phyloP scores from a whole-genome alignment of 35 echinoderm and acorn worm species.

The Stichopus chloronotus region DNA sequence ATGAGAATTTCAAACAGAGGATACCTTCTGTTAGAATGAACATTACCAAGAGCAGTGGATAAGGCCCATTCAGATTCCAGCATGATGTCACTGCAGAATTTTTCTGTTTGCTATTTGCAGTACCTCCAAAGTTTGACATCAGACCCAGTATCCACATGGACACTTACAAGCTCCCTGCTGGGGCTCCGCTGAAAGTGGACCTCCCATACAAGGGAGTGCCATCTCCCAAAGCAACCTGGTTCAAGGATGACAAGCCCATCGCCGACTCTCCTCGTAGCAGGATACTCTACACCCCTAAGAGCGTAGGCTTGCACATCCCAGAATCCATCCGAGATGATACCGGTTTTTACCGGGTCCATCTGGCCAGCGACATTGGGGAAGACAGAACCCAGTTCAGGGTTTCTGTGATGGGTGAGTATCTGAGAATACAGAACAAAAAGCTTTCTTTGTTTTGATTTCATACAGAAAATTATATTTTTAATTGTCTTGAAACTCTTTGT shows the following conservation, averaged over 20 bases:
- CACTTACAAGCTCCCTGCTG: conserved; percentile 68
- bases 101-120: conserved; percentile 41
- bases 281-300: conserved; percentile 49
- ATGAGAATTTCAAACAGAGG: too few relatives aligned
- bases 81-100: background rate
- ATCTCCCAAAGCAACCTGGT: conserved; percentile 76
- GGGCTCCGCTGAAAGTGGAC: conserved; percentile 75
- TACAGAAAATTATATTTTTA: background rate
- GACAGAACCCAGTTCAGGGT: conserved; percentile 84
- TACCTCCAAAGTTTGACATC: conserved; percentile 86
- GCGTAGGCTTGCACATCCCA: conserved; percentile 70
- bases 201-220: conserved; percentile 79
- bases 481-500: background rate
- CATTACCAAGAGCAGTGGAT: too few relatives aligned
- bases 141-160: conserved; percentile 66
- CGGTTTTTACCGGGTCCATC: conserved; percentile 74
- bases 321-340: conserved; percentile 62
- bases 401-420: conserved; percentile 78
- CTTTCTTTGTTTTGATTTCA: background rate
- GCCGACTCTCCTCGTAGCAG: conserved; percentile 63
- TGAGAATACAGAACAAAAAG: background rate
- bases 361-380: conserved; percentile 76
- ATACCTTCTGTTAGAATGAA: too few relatives aligned
- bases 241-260: conserved; percentile 62
- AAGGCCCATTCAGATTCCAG: too few relatives aligned